Percentiles rank a stretch among this genome's conserved stretches.
Evolutionary conservation across 2,888 invertebrate species (phyloP).

Genomic region (Athalia cordata): DNA sequence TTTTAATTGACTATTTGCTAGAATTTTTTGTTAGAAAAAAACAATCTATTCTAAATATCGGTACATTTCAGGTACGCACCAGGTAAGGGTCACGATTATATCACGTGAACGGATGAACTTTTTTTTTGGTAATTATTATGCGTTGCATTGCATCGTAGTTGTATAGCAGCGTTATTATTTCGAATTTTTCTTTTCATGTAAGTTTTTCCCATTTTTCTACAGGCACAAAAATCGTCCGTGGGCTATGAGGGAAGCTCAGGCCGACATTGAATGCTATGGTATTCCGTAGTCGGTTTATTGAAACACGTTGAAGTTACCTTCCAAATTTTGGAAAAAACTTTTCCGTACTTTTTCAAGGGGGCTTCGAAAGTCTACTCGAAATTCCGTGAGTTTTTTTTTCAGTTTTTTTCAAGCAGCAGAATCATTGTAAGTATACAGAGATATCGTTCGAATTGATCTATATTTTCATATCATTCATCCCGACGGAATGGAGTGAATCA

Average conservation of each 20-base stretch:
- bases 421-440: too few relatives aligned
- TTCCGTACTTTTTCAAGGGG: slow-evolving; percentile 78
- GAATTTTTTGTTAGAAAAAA: too few relatives aligned
- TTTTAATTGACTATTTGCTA: too few relatives aligned
- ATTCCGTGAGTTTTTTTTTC: slow-evolving; percentile 73
- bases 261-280: slow-evolving; percentile 77
- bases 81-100: too few relatives aligned
- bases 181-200: slow-evolving; percentile 47
- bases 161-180: neutral
- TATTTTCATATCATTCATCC: too few relatives aligned
- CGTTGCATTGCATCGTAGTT: neutral
- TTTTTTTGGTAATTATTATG: neutral
- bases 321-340: slow-evolving; percentile 74
- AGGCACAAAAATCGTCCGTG: slow-evolving; percentile 76
- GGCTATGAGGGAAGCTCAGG: slow-evolving; percentile 76
- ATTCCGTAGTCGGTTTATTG: slow-evolving; percentile 77
- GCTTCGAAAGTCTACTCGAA: slow-evolving; percentile 74
- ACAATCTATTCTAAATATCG: too few relatives aligned
- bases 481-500: too few relatives aligned
- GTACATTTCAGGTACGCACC: too few relatives aligned
- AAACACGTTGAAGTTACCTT: slow-evolving; percentile 78
- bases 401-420: neutral
- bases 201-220: too few relatives aligned
- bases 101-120: neutral
- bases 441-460: neutral